Percentiles rank a stretch among this genome's conserved stretches.
These are phyloP conservation scores for Argya squamiceps DNA, from an alignment of 2,797 vertebrate species.

Conservation along the genomic window DNA sequence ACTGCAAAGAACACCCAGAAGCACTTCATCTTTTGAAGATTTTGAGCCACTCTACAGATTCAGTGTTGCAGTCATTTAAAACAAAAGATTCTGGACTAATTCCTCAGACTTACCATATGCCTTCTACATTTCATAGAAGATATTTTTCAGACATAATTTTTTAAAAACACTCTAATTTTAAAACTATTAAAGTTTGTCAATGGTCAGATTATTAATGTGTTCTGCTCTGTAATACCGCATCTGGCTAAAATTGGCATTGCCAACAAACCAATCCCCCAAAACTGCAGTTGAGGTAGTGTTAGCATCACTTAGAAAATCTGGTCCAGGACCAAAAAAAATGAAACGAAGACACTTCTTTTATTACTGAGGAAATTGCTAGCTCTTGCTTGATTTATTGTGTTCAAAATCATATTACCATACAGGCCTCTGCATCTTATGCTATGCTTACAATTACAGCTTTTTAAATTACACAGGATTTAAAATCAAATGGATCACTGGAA, in stretches of 20 bases:
- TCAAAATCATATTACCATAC: neutral
- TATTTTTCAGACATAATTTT: neutral
- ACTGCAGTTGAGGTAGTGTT: neutral
- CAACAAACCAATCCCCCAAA: neutral
- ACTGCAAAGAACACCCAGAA: neutral
- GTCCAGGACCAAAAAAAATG: neutral
- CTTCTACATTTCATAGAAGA: neutral
- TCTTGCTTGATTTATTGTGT: neutral
- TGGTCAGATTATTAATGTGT: neutral
- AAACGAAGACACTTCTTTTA: neutral
- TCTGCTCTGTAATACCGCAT: neutral
- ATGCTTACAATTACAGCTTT: neutral
- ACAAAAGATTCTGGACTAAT: neutral
- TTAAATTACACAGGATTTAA: neutral
- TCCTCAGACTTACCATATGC: neutral
- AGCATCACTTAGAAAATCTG: neutral
- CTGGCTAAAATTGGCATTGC: neutral
- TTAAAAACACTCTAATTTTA: neutral
- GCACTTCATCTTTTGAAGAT: neutral
- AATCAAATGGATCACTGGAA: neutral
- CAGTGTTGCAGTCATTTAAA: neutral
- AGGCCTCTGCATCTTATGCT: neutral
- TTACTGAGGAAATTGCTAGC: neutral
- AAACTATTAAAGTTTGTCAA: neutral
- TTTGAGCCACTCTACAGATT: neutral